Conservation (phyloP, 1,140 invertebrate species). For the Megathymus violae region DNA sequence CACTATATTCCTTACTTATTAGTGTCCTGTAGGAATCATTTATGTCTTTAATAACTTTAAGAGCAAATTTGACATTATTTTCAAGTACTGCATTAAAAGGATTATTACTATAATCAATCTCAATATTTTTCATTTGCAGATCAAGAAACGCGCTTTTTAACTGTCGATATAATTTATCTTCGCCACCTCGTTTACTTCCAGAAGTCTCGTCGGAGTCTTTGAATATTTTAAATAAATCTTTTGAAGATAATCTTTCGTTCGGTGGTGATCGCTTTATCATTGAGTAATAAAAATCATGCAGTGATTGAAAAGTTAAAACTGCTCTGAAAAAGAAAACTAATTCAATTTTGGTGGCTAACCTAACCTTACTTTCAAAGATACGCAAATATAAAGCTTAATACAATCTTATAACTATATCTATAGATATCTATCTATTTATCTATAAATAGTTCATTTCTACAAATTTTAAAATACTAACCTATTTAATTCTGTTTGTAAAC, state of each 20-base stretch:
- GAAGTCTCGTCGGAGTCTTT: conserved; percentile 61
- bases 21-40: conserved; percentile 66
- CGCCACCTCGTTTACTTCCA: conserved; percentile 60
- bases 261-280: conserved; percentile 72
- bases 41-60: conserved; percentile 69
- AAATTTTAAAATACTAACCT: conserved; percentile 68
- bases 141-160: conserved; percentile 63
- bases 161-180: conserved; percentile 70
- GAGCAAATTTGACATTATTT: conserved; percentile 72
- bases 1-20: conserved; percentile 66
- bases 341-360: background rate
- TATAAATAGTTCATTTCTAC: too few species aligned
- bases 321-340: conserved; percentile 59
- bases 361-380: too few species aligned
- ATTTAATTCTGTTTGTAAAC: conserved; percentile 85
- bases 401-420: too few species aligned
- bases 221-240: conserved; percentile 67
- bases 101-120: conserved; percentile 74
- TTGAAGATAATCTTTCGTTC: conserved; percentile 65
- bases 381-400: too few species aligned
- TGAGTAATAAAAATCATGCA: conserved; percentile 84
- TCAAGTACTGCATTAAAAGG: conserved; percentile 70
- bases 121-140: conserved; percentile 65
- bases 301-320: conserved; percentile 75
- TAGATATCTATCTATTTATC: too few species aligned